Conservation (phyloP, 2,888 invertebrate species). For the Meta bourneti region DNA sequence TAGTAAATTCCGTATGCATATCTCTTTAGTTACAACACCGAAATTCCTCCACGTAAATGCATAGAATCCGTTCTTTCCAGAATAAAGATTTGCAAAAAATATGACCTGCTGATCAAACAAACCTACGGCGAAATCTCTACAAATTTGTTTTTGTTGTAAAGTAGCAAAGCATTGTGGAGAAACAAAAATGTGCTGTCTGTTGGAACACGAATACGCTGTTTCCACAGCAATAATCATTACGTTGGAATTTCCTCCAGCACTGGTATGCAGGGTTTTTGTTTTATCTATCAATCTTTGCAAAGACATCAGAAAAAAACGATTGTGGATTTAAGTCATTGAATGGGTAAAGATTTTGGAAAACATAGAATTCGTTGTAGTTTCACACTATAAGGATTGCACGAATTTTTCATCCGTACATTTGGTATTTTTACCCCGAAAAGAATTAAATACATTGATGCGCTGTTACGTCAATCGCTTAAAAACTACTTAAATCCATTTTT, state of each 20-base stretch:
- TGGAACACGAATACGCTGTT: constrained; percentile 18
- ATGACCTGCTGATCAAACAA: constrained; percentile 10
- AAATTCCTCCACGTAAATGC: not conserved
- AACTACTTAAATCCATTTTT: no score
- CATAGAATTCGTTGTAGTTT: no score
- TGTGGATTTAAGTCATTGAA: no score
- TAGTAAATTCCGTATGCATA: no score
- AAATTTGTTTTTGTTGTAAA: constrained; percentile 29
- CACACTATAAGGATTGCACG: no score
- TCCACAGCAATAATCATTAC: constrained; percentile 27
- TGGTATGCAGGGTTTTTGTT: constrained; percentile 6
- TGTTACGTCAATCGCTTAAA: no score
- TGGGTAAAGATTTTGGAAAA: no score
- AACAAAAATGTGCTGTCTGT: constrained; percentile 16
- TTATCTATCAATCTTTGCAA: not conserved
- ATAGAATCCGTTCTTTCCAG: not conserved
- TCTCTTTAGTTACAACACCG: not conserved
- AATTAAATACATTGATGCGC: no score
- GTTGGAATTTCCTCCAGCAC: constrained; percentile 11
- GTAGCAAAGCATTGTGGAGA: constrained; percentile 10
- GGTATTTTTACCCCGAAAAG: no score
- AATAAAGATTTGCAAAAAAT: not conserved
- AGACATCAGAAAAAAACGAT: no score
- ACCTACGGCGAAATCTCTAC: constrained; percentile 16
- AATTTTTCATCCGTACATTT: no score